Base-by-base conservation (phyloP, 1,140 invertebrate genomes). In the Oppia nitens region DNA sequence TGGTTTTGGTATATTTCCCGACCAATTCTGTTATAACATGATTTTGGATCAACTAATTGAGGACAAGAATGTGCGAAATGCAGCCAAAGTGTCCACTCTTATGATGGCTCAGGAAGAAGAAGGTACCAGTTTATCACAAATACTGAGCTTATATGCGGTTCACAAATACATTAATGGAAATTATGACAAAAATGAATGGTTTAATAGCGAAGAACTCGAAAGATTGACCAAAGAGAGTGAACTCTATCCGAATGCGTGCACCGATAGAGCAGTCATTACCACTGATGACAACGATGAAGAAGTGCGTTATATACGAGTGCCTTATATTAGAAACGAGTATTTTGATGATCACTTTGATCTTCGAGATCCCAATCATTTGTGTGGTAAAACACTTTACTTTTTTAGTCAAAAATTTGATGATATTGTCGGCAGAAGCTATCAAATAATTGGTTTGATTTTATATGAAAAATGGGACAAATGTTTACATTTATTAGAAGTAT, bases 81-180 rank as follows among this genome's bases (percentile, higher is more conserved):
- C 89, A 11, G 81, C 84, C 0, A 80, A 79, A 69, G 72, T 91
- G 21, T 85, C 86, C 9, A 76, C 76, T 62, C 72, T 87, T 54
- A 73, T 88, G 53, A 90, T 92, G 83, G 69, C 92, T 26, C 89
- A 96, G 73, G 92, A 96, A 75, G 87, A 92, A 66, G 79, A 79
- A 62, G 74, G 75, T 2, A 79, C 87, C 74, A 77, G 80, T 12
- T 76, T 93, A 25, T 75, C 80, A 0, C 79, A 78, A 66, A 69
- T 78, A 40, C 70, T 95, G 17, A 76, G 78, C 32, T 64, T 91
- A 9, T 82, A 87, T 70, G 78, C 83, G 2, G 85, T 84, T 70
- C 79, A 81, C 57, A 81, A 78, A 64, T 89, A 81, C 70, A 69
- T 89, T 50, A 45, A 63, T 68, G 61, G 59, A 68, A 26, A 63